These are phyloP conservation scores for Paradisaea rubra DNA, from an alignment of 2,113 vertebrate genomes.

Conservation along the genomic window DNA sequence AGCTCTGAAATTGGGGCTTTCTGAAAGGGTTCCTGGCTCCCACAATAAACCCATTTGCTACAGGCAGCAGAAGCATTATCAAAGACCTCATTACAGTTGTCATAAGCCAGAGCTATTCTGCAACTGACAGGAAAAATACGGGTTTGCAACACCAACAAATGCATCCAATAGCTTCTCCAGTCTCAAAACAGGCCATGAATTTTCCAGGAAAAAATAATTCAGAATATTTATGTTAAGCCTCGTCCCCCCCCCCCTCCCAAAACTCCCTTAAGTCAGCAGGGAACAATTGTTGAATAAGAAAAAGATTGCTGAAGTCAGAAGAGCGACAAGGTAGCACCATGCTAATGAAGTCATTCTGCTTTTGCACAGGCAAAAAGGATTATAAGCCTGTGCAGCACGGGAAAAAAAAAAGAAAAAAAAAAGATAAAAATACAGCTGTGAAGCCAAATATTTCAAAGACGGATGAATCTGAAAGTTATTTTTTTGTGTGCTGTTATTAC, in stretches of 20 bases:
- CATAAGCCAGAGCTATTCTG: background rate
- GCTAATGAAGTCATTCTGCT: conserved; percentile 2
- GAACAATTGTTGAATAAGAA: conserved; percentile 7
- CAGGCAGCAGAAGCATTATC: background rate
- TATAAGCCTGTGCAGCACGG: background rate
- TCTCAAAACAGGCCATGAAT: conserved; percentile 21
- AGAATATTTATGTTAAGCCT: conserved; percentile 22
- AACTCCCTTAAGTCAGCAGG: conserved; percentile 35
- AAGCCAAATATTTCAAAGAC: background rate
- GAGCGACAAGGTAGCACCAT: background rate
- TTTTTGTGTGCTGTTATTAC: background rate
- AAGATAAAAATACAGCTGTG: background rate
- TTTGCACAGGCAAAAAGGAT: background rate
- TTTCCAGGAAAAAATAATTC: conserved; percentile 31
- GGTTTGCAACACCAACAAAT: conserved; percentile 4
- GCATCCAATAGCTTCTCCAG: background rate
- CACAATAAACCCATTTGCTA: conserved; percentile 11
- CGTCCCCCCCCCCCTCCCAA: background rate
- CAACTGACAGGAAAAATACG: conserved; percentile 4
- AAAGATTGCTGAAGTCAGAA: background rate
- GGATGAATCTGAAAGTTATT: background rate
- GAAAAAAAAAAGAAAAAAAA: background rate
- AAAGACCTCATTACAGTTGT: background rate
- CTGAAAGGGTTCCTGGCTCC: background rate
- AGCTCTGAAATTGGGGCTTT: background rate